Conservation (phyloP, 2,113 vertebrate genomes). For the Cygnus atratus region DNA sequence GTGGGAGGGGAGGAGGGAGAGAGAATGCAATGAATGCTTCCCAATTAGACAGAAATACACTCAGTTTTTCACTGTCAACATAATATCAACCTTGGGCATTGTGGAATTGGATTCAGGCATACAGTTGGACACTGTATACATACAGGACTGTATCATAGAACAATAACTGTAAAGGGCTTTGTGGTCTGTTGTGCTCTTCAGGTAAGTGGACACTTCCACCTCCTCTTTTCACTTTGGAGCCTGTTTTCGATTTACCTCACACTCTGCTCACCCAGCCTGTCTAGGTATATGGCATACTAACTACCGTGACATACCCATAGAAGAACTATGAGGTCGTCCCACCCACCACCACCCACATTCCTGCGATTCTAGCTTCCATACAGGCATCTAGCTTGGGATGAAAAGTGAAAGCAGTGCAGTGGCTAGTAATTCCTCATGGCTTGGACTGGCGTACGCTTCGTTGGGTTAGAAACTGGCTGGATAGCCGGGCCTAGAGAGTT, state of each 20-base stretch:
- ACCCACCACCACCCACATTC: no score
- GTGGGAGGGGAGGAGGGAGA: no score
- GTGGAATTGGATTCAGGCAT: background rate
- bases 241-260: background rate
- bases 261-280: background rate
- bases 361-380: background rate
- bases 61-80: background rate
- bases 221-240: background rate
- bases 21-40: background rate
- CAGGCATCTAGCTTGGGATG: no score
- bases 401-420: background rate
- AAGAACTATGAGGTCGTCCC: background rate
- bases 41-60: background rate
- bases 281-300: background rate
- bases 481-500: no score
- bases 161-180: background rate
- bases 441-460: no score
- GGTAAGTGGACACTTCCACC: background rate
- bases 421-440: background rate
- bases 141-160: background rate
- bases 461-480: no score
- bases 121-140: background rate
- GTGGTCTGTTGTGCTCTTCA: background rate
- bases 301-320: background rate
- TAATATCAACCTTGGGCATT: background rate